These are phyloP conservation scores for Acanthisitta chloris DNA, from an alignment of 2,113 vertebrate genomes.

Conservation along the genomic window DNA sequence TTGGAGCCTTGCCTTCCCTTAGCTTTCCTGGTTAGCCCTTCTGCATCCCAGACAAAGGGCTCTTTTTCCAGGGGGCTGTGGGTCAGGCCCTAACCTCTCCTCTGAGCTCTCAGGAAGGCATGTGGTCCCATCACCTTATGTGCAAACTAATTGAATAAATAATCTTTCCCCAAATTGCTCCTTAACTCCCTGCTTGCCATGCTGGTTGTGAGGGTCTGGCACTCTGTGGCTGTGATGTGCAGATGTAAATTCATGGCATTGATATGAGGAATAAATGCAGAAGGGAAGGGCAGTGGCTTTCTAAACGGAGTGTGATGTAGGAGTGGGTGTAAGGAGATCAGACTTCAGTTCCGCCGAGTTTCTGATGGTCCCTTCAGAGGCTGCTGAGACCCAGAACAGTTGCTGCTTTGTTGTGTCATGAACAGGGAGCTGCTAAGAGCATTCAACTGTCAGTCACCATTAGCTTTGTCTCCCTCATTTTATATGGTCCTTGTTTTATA, in stretches of 20 bases:
- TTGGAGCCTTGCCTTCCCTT: conserved; percentile 36
- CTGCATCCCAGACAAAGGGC: conserved; percentile 19
- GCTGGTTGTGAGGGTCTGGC: neutral
- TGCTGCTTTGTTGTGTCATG: neutral
- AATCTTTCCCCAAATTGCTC: neutral
- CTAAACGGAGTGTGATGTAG: too few relatives aligned
- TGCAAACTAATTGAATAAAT: neutral
- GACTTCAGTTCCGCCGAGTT: neutral
- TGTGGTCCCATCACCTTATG: neutral
- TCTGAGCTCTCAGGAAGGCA: neutral
- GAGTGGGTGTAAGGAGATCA: neutral
- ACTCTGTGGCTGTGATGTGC: neutral
- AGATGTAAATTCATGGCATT: neutral
- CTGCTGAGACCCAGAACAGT: neutral
- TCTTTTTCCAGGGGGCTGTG: conserved; percentile 20
- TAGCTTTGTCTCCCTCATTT: neutral
- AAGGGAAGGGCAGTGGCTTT: neutral
- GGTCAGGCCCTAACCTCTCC: neutral
- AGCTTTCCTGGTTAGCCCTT: conserved; percentile 3
- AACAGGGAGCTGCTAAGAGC: neutral
- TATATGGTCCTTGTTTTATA: neutral
- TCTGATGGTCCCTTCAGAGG: neutral
- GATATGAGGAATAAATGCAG: neutral
- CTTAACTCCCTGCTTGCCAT: neutral
- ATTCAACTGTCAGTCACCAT: neutral